Conservation (phyloP, 2,797 vertebrate genomes). For the Ctenochaetus hawaiiensis region DNA sequence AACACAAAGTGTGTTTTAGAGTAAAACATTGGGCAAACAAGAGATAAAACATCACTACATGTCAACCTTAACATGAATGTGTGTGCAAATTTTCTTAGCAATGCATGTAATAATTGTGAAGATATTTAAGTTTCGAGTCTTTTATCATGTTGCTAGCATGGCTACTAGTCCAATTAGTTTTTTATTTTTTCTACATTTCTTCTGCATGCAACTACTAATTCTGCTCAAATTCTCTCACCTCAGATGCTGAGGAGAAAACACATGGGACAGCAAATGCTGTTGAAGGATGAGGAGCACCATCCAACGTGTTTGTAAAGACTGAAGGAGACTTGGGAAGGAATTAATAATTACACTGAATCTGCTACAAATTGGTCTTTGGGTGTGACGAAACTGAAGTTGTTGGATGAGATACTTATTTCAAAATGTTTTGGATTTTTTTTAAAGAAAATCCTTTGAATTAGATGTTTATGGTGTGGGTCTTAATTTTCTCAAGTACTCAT, state of each 20-base stretch:
- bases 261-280: constrained; percentile 70
- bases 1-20: too few species aligned
- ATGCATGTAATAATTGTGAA: background rate
- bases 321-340: constrained; percentile 55
- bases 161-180: too few species aligned
- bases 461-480: constrained; percentile 76
- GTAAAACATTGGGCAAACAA: too few species aligned
- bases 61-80: too few species aligned
- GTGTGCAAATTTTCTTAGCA: too few species aligned
- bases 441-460: constrained; percentile 52
- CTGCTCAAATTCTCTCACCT: constrained; percentile 16
- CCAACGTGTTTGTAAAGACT: constrained; percentile 64
- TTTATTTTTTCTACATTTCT: background rate
- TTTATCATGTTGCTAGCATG: too few species aligned
- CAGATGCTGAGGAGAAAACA: constrained; percentile 69
- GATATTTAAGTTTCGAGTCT: background rate
- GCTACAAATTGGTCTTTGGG: constrained; percentile 40
- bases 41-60: too few species aligned
- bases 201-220: background rate
- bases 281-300: constrained; percentile 52
- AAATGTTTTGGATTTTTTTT: constrained; percentile 27
- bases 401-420: constrained; percentile 38
- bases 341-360: constrained; percentile 34
- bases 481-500: constrained; percentile 57
- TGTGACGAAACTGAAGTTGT: constrained; percentile 36